A percentile compares a stretch with the other conserved stretches of the same genome.
Evolutionary conservation across 1,140 invertebrate species (phyloP).

Genomic region (Anastrepha ludens): DNA sequence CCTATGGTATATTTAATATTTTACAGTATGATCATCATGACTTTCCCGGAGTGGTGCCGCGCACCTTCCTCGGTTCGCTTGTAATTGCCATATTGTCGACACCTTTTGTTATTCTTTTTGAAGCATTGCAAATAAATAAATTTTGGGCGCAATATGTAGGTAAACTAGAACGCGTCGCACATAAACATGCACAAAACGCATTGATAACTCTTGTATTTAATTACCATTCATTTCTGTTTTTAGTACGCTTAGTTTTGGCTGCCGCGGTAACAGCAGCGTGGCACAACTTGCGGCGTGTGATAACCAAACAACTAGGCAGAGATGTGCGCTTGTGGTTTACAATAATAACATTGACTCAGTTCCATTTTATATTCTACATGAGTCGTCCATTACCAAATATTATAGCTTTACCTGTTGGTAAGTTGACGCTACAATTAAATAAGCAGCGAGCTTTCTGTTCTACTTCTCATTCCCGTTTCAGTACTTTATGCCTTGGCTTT

Average conservation of each 20-base stretch:
- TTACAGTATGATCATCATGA: slow-evolving; percentile 98
- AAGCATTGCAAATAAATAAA: slow-evolving; percentile 86
- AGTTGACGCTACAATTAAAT: slow-evolving; percentile 68
- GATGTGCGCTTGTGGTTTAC: slow-evolving; percentile 89
- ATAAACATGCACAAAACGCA: background rate
- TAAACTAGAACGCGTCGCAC: slow-evolving; percentile 74
- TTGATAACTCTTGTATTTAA: background rate
- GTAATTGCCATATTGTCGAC: slow-evolving; percentile 86
- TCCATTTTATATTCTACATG: slow-evolving; percentile 98
- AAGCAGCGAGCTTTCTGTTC: background rate
- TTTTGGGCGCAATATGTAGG: slow-evolving; percentile 94
- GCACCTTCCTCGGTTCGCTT: slow-evolving; percentile 96
- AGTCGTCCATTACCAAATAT: slow-evolving; percentile 96
- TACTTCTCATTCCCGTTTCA: slow-evolving; percentile 76
- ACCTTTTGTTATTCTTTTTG: slow-evolving; percentile 83
- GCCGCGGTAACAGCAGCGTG: slow-evolving; percentile 85
- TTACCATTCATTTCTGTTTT: slow-evolving; percentile 69
- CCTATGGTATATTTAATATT: slow-evolving; percentile 60
- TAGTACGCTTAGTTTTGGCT: slow-evolving; percentile 89
- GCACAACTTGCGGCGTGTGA: slow-evolving; percentile 81
- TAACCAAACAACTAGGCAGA: slow-evolving; percentile 86
- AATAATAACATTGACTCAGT: slow-evolving; percentile 91
- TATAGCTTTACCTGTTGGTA: slow-evolving; percentile 94
- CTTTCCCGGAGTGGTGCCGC: slow-evolving; percentile 98
- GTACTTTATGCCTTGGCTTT: slow-evolving; percentile 89